Conservation (phyloP, 2,113 vertebrate genomes). For the Heloderma charlesbogerti region DNA sequence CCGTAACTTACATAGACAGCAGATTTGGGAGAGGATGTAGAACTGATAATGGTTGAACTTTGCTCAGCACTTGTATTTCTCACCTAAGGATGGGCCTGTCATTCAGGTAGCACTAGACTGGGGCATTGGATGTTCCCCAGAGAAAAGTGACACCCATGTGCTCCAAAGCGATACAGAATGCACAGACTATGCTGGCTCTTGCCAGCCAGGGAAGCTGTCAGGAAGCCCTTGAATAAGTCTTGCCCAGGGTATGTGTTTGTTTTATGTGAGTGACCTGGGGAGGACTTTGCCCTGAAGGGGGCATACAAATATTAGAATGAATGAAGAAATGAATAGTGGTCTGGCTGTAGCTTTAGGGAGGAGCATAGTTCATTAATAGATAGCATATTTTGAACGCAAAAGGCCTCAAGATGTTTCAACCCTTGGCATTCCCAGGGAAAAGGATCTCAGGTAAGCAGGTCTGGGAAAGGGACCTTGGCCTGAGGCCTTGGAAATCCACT, state of each 20-base stretch:
- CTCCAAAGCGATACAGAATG: background rate
- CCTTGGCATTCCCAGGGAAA: too few relatives aligned
- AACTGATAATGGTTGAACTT: constrained; percentile 7
- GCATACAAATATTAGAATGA: background rate
- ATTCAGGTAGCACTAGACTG: background rate
- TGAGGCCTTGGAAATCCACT: background rate
- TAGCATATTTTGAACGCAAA: background rate
- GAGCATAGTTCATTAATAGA: too few relatives aligned
- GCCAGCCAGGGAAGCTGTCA: background rate
- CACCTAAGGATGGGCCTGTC: background rate
- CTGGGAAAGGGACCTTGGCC: background rate
- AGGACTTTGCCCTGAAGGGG: background rate
- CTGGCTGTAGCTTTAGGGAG: background rate
- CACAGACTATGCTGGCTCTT: too few relatives aligned
- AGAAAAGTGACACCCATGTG: background rate
- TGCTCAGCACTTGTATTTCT: background rate
- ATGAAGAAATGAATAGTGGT: background rate
- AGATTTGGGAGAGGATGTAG: constrained; percentile 3
- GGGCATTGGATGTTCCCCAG: background rate
- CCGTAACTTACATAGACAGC: background rate
- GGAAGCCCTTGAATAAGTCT: background rate
- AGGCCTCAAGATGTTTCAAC: background rate
- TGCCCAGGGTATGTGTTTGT: background rate
- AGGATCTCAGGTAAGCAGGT: background rate
- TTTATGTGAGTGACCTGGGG: background rate